Base-by-base conservation (phyloP, 1,140 invertebrate genomes). In the Patella vulgata region DNA sequence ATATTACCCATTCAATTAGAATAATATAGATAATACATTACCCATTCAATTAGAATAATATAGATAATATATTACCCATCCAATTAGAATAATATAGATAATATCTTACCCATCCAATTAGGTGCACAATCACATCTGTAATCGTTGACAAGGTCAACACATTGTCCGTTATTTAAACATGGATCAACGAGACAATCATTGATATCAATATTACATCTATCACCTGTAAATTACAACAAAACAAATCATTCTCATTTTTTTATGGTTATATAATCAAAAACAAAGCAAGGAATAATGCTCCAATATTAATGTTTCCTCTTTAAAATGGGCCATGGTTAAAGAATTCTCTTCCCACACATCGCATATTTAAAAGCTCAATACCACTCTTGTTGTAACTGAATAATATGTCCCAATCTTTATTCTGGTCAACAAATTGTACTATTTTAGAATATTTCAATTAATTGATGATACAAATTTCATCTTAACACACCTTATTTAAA, bases 141-240 rank as follows among this genome's bases (percentile, higher is more conserved):
- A 59, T 87, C 89, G 82, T 93, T 94, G 43, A 96, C 87, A 11
- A 88, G 88, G 82, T 98, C 95, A 6, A 46, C 55, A 55, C 79
- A 81, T n/a, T 39, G 56, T 9, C 66, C 79, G 11, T 56, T 59
- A 50, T 78, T 71, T 17, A 64, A 44, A 61, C 73, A 78, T 11
- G 66, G 70, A 42, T 93, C 93, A 17, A 53, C 25, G 3, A 4
- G 6, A 40, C 74, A 76, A 21, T 76, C 71, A 63, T 76, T 30
- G 12, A 72, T 70, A 31, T 76, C 57, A 0, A 5, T 44, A 14
- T 59, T 28, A 48, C 71, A 74, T 36, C 54, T 61, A 9, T 17
- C 14, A 30, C 71, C 70, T 73, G 50, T 11, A 60, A 53, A 55
- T 25, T 27, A 28, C 31, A 27, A 3, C 12, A n/a, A 44, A 54